phyloP scores from a whole-genome alignment of 2,797 vertebrate genomes.

The Eupleurogrammus muticus region DNA sequence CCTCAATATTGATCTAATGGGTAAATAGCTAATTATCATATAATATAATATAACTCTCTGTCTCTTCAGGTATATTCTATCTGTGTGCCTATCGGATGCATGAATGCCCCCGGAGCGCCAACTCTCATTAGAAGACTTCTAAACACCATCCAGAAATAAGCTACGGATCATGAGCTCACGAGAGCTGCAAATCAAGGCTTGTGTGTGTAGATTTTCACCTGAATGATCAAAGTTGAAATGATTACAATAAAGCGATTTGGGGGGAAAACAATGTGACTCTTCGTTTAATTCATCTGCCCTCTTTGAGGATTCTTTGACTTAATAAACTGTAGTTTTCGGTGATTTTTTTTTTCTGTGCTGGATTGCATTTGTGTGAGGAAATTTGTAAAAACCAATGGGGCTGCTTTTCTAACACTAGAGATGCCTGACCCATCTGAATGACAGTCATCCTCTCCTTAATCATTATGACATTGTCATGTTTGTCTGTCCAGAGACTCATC shows the following conservation, averaged over 20 bases:
- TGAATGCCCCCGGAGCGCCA: constrained; percentile 76
- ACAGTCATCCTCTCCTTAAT: no score
- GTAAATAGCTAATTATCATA: neutral
- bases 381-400: neutral
- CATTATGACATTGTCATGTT: neutral
- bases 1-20: neutral
- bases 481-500: neutral
- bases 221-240: constrained; percentile 35
- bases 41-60: neutral
- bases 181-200: constrained; percentile 14
- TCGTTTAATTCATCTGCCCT: constrained; percentile 15
- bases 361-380: neutral
- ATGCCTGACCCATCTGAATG: neutral
- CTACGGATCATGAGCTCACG: constrained; percentile 18
- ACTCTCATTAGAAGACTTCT: constrained; percentile 68
- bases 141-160: constrained; percentile 37
- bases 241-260: constrained; percentile 58
- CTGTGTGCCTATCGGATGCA: constrained; percentile 85
- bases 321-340: neutral
- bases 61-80: constrained; percentile 80
- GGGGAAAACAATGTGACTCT: constrained; percentile 30
- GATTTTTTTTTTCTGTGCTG: neutral
- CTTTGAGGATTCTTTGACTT: neutral
- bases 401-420: neutral
- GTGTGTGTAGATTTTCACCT: constrained; percentile 7